Evolutionary conservation across 2,797 vertebrate genomes (phyloP).

Genomic region (Etheostoma perlongum): DNA sequence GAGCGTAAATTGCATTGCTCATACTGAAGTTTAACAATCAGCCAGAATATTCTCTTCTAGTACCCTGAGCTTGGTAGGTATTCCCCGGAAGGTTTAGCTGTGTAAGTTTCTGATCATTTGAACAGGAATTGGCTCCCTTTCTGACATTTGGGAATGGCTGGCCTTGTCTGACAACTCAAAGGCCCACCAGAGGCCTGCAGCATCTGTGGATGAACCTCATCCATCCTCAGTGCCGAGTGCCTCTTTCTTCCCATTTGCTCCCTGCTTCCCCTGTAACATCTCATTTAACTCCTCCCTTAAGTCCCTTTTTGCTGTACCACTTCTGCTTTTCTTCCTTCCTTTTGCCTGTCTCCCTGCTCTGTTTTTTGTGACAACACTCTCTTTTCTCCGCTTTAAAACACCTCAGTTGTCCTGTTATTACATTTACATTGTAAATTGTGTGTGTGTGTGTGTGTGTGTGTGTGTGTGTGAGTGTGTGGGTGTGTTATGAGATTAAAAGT

Average conservation of each 20-base stretch:
- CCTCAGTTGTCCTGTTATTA: slow-evolving; percentile 67
- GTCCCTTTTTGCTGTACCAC: slow-evolving; percentile 24
- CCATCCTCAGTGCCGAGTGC: slow-evolving; percentile 15
- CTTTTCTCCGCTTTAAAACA: slow-evolving; percentile 41
- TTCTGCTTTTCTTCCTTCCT: not conserved
- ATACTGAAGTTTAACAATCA: slow-evolving; percentile 12
- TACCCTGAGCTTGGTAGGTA: slow-evolving; percentile 13
- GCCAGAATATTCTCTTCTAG: not conserved
- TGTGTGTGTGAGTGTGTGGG: slow-evolving; percentile 39
- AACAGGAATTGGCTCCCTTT: not conserved
- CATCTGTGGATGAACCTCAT: slow-evolving; percentile 37
- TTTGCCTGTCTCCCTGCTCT: slow-evolving; percentile 1
- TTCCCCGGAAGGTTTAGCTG: slow-evolving; percentile 11
- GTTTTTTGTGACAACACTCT: slow-evolving; percentile 11
- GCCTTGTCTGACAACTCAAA: slow-evolving; percentile 31
- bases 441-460: slow-evolving; percentile 8
- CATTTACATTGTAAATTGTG: slow-evolving; percentile 43
- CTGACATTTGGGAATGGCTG: slow-evolving; percentile 21
- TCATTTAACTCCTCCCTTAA: slow-evolving; percentile 23
- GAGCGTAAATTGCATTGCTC: not conserved
- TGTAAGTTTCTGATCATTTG: slow-evolving; percentile 31
- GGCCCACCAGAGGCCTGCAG: slow-evolving; percentile 27
- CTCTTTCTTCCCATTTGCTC: slow-evolving; percentile 30
- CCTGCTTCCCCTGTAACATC: slow-evolving; percentile 22
- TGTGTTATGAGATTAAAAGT: slow-evolving; percentile 68